Conservation (phyloP, 2,888 invertebrate genomes). For the Crepidodera aurea region DNA sequence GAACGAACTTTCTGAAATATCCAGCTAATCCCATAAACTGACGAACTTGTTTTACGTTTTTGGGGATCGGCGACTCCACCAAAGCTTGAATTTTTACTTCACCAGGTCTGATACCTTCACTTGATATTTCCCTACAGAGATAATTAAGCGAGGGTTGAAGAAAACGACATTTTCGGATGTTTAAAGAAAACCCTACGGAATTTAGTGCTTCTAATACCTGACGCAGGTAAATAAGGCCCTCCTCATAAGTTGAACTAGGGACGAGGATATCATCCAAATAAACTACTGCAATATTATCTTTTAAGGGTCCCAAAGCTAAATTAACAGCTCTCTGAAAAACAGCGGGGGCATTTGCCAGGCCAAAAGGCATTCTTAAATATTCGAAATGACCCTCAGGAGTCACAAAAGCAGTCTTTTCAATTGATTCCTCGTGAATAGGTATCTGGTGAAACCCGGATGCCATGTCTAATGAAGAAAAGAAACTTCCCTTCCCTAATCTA, state of each 20-base stretch:
- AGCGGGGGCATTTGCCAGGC: slow-evolving; percentile 25
- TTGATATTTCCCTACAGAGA: background rate
- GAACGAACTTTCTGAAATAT: slow-evolving; percentile 31
- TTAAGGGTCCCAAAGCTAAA: slow-evolving; percentile 21
- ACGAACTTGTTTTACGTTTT: slow-evolving; percentile 21
- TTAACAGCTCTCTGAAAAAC: slow-evolving; percentile 25
- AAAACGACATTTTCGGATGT: background rate
- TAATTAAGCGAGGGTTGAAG: background rate
- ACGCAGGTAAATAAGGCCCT: slow-evolving; percentile 5
- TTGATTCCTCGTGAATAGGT: slow-evolving; percentile 41
- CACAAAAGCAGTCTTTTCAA: slow-evolving; percentile 20
- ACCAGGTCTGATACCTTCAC: background rate
- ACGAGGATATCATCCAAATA: slow-evolving; percentile 30
- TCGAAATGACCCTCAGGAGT: slow-evolving; percentile 29
- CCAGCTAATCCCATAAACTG: slow-evolving; percentile 30
- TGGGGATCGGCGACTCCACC: background rate
- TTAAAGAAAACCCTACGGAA: background rate
- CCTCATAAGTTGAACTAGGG: slow-evolving; percentile 13
- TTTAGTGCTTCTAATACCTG: slow-evolving; percentile 12
- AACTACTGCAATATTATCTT: slow-evolving; percentile 21
- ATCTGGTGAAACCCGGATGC: slow-evolving; percentile 52
- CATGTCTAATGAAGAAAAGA: slow-evolving; percentile 52
- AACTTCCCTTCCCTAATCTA: slow-evolving; percentile 43
- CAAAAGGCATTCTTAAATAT: slow-evolving; percentile 30
- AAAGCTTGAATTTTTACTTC: background rate